These are phyloP conservation scores for Dromaius novaehollandiae DNA, from an alignment of 2,113 vertebrate genomes.

Conservation along the genomic window DNA sequence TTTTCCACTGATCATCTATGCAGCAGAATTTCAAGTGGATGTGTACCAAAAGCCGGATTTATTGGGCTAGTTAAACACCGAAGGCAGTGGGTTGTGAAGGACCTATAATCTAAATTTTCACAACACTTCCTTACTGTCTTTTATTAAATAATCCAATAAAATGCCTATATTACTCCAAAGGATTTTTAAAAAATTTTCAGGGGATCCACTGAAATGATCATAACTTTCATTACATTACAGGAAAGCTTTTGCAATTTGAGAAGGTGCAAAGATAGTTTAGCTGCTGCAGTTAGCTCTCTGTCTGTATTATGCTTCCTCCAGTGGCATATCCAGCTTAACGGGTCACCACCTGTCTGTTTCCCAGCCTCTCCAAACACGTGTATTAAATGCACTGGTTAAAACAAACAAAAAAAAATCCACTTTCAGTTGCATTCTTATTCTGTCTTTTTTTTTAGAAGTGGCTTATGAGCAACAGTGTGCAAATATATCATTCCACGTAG, in stretches of 20 bases:
- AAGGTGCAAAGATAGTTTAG: background rate
- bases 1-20: background rate
- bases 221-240: background rate
- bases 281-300: background rate
- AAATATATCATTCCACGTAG: slow-evolving; percentile 50
- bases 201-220: background rate
- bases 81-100: background rate
- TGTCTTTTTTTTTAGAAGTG: slow-evolving; percentile 8
- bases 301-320: background rate
- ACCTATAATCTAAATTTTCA: background rate
- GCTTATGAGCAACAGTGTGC: slow-evolving; percentile 41
- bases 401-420: background rate
- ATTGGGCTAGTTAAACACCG: background rate
- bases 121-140: background rate
- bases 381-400: background rate
- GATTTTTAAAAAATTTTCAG: background rate
- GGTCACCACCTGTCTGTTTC: background rate
- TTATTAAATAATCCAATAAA: background rate
- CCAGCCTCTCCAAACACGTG: background rate
- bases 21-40: background rate
- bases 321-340: background rate
- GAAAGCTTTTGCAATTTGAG: background rate
- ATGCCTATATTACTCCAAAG: background rate
- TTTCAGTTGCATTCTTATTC: slow-evolving; percentile 26
- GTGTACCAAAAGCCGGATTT: background rate